A percentile compares a stretch with the other conserved stretches of the same genome.
phyloP scores from a whole-genome alignment of 2,888 invertebrate genomes.

The Troglohyphantes excavatus region DNA sequence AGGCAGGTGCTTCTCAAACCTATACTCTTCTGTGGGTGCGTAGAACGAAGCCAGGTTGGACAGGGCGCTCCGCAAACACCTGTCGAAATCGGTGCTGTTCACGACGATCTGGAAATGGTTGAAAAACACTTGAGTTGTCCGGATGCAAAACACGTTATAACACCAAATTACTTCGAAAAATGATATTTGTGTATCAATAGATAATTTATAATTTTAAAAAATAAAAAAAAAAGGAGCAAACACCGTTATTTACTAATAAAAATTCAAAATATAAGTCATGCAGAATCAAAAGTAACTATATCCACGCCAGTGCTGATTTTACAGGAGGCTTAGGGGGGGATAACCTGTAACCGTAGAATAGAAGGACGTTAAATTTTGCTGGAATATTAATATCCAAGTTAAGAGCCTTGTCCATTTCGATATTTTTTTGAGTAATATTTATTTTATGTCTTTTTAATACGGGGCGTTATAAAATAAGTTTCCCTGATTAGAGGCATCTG shows the following conservation, averaged over 20 bases:
- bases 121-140: neutral
- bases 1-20: neutral
- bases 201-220: too few species aligned
- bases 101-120: neutral
- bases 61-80: neutral
- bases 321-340: too few species aligned
- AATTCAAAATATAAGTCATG: neutral
- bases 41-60: constrained; percentile 25
- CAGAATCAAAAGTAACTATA: too few species aligned
- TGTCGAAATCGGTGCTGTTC: constrained; percentile 1
- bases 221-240: neutral
- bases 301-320: too few species aligned
- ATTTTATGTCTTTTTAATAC: too few species aligned
- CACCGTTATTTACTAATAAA: neutral
- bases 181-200: neutral
- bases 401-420: too few species aligned
- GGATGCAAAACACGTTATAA: neutral
- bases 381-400: too few species aligned
- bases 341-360: too few species aligned
- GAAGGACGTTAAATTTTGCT: too few species aligned
- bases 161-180: neutral
- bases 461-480: too few species aligned
- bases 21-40: neutral
- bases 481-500: too few species aligned
- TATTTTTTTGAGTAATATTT: too few species aligned